Evolutionary conservation across 2,797 vertebrate genomes (phyloP).

Genomic region (Percopsis omiscomaycus): DNA sequence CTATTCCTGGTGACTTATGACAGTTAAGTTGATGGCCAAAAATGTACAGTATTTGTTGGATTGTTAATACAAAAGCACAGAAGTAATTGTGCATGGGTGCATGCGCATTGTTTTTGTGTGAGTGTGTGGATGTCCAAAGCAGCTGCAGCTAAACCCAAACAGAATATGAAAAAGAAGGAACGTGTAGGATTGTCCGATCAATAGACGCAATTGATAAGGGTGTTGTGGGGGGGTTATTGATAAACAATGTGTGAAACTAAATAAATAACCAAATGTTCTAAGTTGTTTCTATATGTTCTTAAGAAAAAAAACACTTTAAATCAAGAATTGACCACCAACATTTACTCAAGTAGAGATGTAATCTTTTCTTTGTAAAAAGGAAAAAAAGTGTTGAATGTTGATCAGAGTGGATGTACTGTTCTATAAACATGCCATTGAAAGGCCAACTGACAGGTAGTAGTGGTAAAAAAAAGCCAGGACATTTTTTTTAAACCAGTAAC

Average conservation of each 20-base stretch:
- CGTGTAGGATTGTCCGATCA: conserved; percentile 71
- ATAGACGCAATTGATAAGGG: conserved; percentile 46
- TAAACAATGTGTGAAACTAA: too few relatives aligned
- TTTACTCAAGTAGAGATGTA: conserved; percentile 15
- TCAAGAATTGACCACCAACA: conserved; percentile 22
- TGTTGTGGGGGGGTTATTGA: conserved; percentile 3
- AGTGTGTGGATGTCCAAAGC: conserved; percentile 68
- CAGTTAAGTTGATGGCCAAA: background rate
- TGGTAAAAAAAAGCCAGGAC: background rate
- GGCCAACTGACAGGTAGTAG: conserved; percentile 8
- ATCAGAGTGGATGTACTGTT: conserved; percentile 34
- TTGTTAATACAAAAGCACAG: too few relatives aligned
- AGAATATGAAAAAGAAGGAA: conserved; percentile 46
- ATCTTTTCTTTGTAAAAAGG: conserved; percentile 8
- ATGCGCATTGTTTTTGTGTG: conserved; percentile 17
- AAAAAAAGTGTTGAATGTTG: conserved; percentile 2
- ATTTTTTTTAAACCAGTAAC: conserved; percentile 31
- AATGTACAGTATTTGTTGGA: too few relatives aligned
- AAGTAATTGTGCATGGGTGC: background rate
- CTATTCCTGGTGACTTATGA: background rate
- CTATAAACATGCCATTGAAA: conserved; percentile 48
- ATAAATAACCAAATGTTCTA: too few relatives aligned
- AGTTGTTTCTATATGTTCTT: background rate
- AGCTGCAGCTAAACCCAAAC: conserved; percentile 69
- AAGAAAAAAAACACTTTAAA: conserved; percentile 12